Percentiles rank a stretch among this genome's conserved stretches.
These are phyloP conservation scores for Urophycis tenuis DNA, from an alignment of 2,797 vertebrate species.

Conservation along the genomic window DNA sequence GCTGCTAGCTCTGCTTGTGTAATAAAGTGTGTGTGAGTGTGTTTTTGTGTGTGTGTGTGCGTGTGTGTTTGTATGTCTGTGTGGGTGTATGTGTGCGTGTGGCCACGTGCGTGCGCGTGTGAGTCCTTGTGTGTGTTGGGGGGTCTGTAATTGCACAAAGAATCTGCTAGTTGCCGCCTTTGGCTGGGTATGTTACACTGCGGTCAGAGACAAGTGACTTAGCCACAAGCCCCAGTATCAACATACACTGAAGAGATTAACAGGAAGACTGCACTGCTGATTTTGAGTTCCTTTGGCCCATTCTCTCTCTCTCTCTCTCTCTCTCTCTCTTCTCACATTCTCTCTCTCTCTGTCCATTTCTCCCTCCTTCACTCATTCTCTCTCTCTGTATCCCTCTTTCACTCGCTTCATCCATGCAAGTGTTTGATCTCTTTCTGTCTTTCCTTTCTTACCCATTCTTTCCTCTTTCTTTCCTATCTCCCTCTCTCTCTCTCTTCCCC, in stretches of 20 bases:
- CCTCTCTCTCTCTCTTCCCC: background rate
- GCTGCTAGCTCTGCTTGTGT: constrained; percentile 49
- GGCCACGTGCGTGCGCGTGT: constrained; percentile 13
- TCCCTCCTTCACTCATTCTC: background rate
- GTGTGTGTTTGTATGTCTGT: background rate
- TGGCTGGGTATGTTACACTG: constrained; percentile 23
- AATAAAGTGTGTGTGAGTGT: constrained; percentile 20
- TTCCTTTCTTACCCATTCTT: constrained; percentile 1
- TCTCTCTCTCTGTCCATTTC: too few species aligned
- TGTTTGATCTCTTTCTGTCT: background rate
- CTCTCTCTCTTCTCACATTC: background rate
- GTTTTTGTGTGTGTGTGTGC: background rate
- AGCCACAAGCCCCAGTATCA: constrained; percentile 19
- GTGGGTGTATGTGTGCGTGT: background rate
- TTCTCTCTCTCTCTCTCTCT: background rate
- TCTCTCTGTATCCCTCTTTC: background rate
- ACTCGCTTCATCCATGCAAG: too few species aligned
- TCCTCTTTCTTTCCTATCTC: background rate
- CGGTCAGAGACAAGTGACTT: constrained; percentile 27
- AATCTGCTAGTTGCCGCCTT: constrained; percentile 17
- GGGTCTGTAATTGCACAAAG: constrained; percentile 27
- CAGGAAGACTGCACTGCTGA: constrained; percentile 21
- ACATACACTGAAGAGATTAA: constrained; percentile 35
- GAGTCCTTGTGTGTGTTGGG: constrained; percentile 17
- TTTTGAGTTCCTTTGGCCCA: background rate